Evolutionary conservation across 1,140 invertebrate species (phyloP).

Genomic region (Anadara kagoshimensis): DNA sequence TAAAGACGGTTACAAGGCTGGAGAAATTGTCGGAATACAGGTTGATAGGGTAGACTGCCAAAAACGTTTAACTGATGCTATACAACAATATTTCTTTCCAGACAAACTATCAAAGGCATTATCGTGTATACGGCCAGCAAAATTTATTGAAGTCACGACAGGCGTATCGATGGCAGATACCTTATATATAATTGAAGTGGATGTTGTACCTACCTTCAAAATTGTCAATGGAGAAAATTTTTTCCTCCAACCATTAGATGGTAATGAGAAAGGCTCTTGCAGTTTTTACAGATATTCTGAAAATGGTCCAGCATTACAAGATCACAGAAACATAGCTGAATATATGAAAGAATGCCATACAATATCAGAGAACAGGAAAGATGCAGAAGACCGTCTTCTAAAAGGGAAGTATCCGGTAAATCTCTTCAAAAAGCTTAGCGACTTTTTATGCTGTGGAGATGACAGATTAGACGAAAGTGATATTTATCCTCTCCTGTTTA

Average conservation of each 20-base stretch:
- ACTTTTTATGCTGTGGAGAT: conserved; percentile 43
- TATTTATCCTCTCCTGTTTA: conserved; percentile 36
- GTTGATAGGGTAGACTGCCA: background rate
- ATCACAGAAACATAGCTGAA: background rate
- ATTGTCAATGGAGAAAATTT: conserved; percentile 37
- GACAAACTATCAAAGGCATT: conserved; percentile 31
- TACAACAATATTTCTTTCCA: conserved; percentile 35
- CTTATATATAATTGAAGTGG: conserved; percentile 49
- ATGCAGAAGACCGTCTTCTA: conserved; percentile 22
- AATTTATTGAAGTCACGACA: conserved; percentile 43
- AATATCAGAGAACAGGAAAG: conserved; percentile 22
- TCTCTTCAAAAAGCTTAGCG: conserved; percentile 33
- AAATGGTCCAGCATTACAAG: background rate
- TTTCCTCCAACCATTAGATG: conserved; percentile 14
- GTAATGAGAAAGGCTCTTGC: background rate
- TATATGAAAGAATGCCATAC: conserved; percentile 13
- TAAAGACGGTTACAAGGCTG: background rate
- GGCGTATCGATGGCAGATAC: background rate
- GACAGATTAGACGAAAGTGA: conserved; percentile 34
- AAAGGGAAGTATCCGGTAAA: background rate
- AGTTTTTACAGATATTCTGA: conserved; percentile 1
- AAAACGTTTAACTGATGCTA: conserved; percentile 22
- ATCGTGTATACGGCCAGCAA: conserved; percentile 41
- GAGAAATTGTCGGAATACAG: background rate
- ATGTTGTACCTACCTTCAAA: conserved; percentile 38